Conservation (phyloP, 2,113 vertebrate genomes). For the Sterna hirundo region DNA sequence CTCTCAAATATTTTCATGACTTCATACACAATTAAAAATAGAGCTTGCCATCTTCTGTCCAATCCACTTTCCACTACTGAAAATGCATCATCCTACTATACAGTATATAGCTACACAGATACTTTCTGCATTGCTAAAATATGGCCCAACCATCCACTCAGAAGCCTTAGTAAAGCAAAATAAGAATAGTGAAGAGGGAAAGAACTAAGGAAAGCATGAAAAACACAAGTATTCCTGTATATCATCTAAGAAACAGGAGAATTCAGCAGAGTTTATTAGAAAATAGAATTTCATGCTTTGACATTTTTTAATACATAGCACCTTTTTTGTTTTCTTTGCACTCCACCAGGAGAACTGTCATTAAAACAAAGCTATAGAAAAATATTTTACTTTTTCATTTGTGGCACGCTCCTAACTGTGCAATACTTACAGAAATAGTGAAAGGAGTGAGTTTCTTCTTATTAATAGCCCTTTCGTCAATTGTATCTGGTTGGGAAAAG, state of each 20-base stretch:
- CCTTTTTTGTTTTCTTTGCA: neutral
- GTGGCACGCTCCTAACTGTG: neutral
- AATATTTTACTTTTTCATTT: neutral
- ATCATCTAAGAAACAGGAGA: neutral
- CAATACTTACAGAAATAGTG: slow-evolving; percentile 88
- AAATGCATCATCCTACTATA: neutral
- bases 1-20: neutral
- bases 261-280: neutral
- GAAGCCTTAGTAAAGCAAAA: neutral
- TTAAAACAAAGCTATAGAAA: neutral
- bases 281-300: neutral
- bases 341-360: neutral
- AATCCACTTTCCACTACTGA: neutral
- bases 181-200: neutral
- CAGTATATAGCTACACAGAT: neutral
- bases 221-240: neutral
- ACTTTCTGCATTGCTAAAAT: neutral
- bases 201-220: neutral
- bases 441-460: slow-evolving; percentile 92
- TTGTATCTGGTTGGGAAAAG: slow-evolving; percentile 92
- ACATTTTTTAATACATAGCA: neutral
- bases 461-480: slow-evolving; percentile 97
- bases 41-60: neutral
- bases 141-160: neutral
- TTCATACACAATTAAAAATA: neutral